Percentiles rank a stretch among this genome's conserved stretches.
Conservation (phyloP, 2,113 vertebrate species). For the Petaurus breviceps region DNA sequence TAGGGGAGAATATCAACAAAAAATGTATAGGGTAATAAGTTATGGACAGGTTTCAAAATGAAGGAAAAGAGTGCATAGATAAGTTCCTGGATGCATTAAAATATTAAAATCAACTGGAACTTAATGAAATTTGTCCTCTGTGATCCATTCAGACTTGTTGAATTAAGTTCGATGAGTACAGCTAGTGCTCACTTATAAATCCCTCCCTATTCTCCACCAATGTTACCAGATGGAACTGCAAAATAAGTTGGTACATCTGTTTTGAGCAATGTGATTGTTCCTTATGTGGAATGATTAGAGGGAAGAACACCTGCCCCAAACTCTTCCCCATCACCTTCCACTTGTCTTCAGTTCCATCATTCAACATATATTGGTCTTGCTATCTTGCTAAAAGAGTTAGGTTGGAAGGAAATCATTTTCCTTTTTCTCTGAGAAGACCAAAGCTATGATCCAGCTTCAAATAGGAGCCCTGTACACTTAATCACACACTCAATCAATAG, state of each 20-base stretch:
- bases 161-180: not conserved
- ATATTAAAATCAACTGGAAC: not conserved
- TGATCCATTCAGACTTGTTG: not conserved
- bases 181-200: not conserved
- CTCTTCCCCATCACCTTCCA: not conserved
- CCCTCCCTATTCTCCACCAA: not conserved
- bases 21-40: not conserved
- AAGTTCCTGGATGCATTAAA: not conserved
- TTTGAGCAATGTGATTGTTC: not conserved
- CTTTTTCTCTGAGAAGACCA: not conserved
- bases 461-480: not conserved
- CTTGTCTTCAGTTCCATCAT: not conserved
- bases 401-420: not conserved
- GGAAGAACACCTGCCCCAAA: not conserved
- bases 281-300: not conserved
- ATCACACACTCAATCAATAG: constrained; percentile 34
- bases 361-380: not conserved
- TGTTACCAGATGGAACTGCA: not conserved
- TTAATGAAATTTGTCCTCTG: not conserved
- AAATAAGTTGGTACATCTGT: not conserved
- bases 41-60: not conserved
- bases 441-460: constrained; percentile 26
- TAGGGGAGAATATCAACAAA: not conserved
- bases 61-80: not conserved
- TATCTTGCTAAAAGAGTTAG: not conserved